A percentile compares a stretch with the other conserved stretches of the same genome.
phyloP scores from a whole-genome alignment of 2,113 vertebrate genomes.

The Falco punctatus region DNA sequence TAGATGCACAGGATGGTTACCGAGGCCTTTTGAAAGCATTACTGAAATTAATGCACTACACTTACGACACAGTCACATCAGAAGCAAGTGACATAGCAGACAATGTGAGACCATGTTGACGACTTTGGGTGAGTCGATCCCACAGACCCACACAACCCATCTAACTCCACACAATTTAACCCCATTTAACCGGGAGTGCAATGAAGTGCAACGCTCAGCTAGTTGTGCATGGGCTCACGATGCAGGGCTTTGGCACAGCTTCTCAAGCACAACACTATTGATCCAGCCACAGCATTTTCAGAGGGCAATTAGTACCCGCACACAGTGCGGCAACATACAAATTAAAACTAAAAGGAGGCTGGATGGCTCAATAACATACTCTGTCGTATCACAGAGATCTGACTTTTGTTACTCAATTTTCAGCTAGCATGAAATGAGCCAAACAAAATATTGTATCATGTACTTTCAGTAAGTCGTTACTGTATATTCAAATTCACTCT shows the following conservation, averaged over 20 bases:
- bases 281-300: background rate
- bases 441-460: background rate
- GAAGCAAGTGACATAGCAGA: background rate
- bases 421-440: background rate
- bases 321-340: background rate
- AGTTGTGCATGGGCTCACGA: fast-evolving
- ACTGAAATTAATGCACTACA: background rate
- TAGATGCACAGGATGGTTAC: background rate
- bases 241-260: background rate
- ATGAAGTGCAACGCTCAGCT: background rate
- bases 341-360: background rate
- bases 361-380: background rate
- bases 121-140: background rate
- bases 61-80: background rate
- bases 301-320: background rate
- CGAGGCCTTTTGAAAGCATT: background rate
- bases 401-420: background rate
- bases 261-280: background rate
- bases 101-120: background rate
- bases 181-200: background rate
- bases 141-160: background rate
- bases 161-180: background rate
- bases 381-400: background rate
- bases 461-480: background rate
- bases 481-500: background rate